Evolutionary conservation across 2,797 vertebrate species (phyloP).

Genomic region (Apogon hyalosoma): DNA sequence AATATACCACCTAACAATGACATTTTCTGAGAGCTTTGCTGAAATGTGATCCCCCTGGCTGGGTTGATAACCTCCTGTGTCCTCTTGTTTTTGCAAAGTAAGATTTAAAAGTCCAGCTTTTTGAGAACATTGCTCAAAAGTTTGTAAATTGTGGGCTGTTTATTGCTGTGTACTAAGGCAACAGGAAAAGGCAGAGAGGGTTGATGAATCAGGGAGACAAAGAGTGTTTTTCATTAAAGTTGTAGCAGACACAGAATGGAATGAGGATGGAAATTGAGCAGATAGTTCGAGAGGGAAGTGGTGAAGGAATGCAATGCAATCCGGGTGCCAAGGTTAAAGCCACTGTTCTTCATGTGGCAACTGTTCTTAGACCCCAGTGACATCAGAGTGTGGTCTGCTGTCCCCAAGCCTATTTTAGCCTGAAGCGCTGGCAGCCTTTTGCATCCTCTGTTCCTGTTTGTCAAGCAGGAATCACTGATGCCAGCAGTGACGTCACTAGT

Average conservation of each 20-base stretch:
- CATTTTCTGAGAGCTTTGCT: too few species aligned
- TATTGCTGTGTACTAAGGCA: not conserved
- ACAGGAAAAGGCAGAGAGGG: not conserved
- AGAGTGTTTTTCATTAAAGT: conserved; percentile 7
- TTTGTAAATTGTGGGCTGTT: not conserved
- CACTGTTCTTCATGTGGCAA: conserved; percentile 72
- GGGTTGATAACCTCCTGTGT: too few species aligned
- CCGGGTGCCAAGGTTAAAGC: conserved; percentile 76
- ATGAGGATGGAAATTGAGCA: conserved; percentile 30
- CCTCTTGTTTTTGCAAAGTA: not conserved
- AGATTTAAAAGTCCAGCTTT: not conserved
- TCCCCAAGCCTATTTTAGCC: conserved; percentile 71
- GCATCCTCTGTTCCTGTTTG: conserved; percentile 73
- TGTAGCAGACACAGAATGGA: conserved; percentile 3
- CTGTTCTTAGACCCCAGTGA: conserved; percentile 75
- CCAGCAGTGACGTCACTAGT: conserved; percentile 69
- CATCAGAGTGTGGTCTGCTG: conserved; percentile 63
- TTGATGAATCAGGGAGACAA: conserved; percentile 2
- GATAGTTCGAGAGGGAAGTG: conserved; percentile 23
- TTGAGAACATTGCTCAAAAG: not conserved
- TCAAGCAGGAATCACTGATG: conserved; percentile 61
- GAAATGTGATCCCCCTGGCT: too few species aligned
- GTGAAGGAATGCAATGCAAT: conserved; percentile 56
- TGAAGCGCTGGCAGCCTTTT: conserved; percentile 45
- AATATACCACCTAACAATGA: too few species aligned